Evolutionary conservation across 2,888 invertebrate species (phyloP).

Genomic region (Pterostichus niger): DNA sequence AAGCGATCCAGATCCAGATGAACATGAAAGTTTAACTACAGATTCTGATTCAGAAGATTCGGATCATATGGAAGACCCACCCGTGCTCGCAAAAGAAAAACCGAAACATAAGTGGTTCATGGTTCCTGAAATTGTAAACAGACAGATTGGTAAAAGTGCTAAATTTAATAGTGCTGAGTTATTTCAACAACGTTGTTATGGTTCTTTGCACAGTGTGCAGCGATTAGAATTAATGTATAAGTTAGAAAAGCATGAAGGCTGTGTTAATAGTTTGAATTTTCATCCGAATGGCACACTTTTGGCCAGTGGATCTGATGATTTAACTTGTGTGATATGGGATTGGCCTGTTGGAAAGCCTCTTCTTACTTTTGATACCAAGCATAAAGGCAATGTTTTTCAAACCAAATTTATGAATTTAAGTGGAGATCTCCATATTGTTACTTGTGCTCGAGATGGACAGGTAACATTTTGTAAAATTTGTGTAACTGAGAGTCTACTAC

Average conservation of each 20-base stretch:
- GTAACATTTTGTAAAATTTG: constrained; percentile 77
- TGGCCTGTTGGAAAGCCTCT: constrained; percentile 87
- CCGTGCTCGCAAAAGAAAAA: constrained; percentile 80
- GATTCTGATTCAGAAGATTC: constrained; percentile 73
- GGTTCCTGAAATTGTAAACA: constrained; percentile 83
- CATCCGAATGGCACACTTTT: constrained; percentile 88
- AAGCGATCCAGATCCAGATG: constrained; percentile 52
- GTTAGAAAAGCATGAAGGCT: constrained; percentile 90
- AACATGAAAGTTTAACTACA: constrained; percentile 64
- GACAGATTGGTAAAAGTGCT: constrained; percentile 81
- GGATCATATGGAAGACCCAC: constrained; percentile 75
- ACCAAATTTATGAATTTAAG: constrained; percentile 91
- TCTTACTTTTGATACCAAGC: constrained; percentile 88
- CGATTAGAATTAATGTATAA: constrained; percentile 88
- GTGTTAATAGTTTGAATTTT: constrained; percentile 96
- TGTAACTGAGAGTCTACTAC: not conserved
- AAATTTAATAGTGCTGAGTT: constrained; percentile 77
- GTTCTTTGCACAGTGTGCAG: constrained; percentile 90
- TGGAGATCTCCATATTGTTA: constrained; percentile 90
- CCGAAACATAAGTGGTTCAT: constrained; percentile 86
- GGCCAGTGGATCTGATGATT: constrained; percentile 95
- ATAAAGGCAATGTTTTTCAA: constrained; percentile 93
- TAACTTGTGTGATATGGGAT: constrained; percentile 92
- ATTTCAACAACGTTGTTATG: constrained; percentile 87
- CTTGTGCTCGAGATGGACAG: constrained; percentile 94